These are phyloP conservation scores for Cardiocondyla obscurior DNA, from an alignment of 1,140 invertebrate species.

Conservation along the genomic window DNA sequence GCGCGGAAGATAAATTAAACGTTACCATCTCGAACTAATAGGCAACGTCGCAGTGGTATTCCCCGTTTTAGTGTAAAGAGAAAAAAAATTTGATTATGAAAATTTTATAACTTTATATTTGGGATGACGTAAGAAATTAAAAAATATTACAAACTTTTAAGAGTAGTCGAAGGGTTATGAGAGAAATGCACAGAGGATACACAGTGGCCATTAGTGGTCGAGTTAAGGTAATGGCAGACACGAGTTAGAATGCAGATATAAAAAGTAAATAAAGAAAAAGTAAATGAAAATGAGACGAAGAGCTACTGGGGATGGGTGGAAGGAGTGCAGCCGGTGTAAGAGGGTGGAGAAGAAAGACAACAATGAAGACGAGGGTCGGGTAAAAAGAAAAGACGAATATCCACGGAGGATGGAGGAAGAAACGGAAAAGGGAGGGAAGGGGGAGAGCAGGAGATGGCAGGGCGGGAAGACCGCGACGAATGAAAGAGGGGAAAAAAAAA, in stretches of 20 bases:
- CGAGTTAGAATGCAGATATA: constrained; percentile 47
- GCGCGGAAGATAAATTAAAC: not conserved
- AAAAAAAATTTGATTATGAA: constrained; percentile 24
- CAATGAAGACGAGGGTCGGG: constrained; percentile 45
- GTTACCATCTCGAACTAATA: not conserved
- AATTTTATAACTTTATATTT: constrained; percentile 1
- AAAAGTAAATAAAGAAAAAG: constrained; percentile 53
- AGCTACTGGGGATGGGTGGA: constrained; percentile 26
- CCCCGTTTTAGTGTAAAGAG: not conserved
- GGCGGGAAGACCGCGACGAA: constrained; percentile 27
- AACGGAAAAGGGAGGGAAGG: no score
- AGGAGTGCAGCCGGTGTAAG: constrained; percentile 16
- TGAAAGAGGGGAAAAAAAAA: constrained; percentile 14
- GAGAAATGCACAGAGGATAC: not conserved
- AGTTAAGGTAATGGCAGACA: not conserved
- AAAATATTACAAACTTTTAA: no score
- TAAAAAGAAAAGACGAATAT: constrained; percentile 40
- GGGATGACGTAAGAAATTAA: constrained; percentile 13
- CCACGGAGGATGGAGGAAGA: not conserved
- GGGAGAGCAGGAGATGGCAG: not conserved
- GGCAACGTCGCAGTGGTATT: not conserved
- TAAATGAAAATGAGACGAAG: constrained; percentile 55
- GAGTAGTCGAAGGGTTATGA: not conserved
- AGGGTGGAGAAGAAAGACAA: constrained; percentile 50
- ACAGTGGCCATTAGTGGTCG: not conserved